Conservation (phyloP, 1,140 invertebrate genomes). For the Trachymyrmex cornetzi region DNA sequence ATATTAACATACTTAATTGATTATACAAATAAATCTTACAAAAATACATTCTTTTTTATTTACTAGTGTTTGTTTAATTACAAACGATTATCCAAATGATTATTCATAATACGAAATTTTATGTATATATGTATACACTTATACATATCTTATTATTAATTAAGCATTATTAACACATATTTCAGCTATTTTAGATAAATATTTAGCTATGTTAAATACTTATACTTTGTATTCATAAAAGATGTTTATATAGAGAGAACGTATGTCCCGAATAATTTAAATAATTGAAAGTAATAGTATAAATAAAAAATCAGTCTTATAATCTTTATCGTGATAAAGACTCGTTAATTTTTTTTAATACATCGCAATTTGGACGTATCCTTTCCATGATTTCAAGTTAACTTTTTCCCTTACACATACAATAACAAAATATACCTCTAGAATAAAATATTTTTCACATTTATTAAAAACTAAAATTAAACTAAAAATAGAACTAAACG, state of each 20-base stretch:
- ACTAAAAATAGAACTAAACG: neutral
- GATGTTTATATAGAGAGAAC: neutral
- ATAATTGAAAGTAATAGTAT: neutral
- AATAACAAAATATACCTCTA: neutral
- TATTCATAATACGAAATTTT: neutral
- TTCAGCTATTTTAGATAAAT: neutral
- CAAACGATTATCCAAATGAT: neutral
- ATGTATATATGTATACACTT: neutral
- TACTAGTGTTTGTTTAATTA: neutral
- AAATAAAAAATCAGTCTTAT: slow-evolving; percentile 19
- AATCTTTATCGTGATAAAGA: neutral
- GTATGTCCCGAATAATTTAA: neutral
- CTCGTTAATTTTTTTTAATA: neutral
- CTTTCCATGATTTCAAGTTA: neutral
- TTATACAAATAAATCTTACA: neutral
- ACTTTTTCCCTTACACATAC: neutral
- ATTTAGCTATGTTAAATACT: slow-evolving; percentile 13
- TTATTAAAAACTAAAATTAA: neutral
- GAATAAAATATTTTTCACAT: neutral
- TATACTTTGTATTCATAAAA: neutral
- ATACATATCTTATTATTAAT: neutral
- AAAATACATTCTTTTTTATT: slow-evolving; percentile 37
- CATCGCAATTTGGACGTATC: neutral
- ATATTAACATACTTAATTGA: neutral
- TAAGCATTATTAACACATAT: slow-evolving; percentile 4